A percentile compares a stretch with the other conserved stretches of the same genome.
Conservation (phyloP, 2,113 vertebrate genomes). For the Zosterops borbonicus region DNA sequence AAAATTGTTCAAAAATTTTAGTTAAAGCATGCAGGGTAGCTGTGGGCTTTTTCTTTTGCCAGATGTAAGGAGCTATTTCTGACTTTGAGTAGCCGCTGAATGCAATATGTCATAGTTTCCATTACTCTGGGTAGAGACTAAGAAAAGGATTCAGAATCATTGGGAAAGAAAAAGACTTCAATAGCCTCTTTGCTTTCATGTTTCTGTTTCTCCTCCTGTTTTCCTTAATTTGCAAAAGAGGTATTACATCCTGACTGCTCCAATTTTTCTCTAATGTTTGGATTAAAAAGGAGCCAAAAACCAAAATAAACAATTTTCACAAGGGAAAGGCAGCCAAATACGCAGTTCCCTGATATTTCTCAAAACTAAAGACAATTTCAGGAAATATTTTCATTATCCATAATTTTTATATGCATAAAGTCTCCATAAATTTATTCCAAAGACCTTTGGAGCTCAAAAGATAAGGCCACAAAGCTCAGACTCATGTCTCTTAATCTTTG, state of each 20-base stretch:
- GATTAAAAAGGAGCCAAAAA: neutral
- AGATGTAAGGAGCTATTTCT: neutral
- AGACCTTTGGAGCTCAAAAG: neutral
- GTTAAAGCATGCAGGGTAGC: neutral
- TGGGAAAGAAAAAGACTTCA: neutral
- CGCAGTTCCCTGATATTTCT: neutral
- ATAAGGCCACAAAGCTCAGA: neutral
- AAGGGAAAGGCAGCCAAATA: neutral
- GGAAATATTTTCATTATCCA: neutral
- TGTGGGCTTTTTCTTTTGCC: neutral
- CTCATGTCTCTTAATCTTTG: neutral
- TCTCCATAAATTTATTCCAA: neutral
- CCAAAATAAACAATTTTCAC: neutral
- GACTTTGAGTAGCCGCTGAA: neutral
- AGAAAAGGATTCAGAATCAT: neutral
- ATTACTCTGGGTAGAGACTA: neutral
- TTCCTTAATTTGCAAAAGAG: neutral
- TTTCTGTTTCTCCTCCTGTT: neutral
- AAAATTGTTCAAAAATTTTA: neutral
- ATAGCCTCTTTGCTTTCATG: neutral
- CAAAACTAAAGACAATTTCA: neutral
- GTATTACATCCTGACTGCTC: neutral
- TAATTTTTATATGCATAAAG: neutral
- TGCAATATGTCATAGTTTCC: slow-evolving; percentile 8
- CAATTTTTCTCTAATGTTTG: neutral